Percentiles rank a stretch among this genome's conserved stretches.
phyloP scores from a whole-genome alignment of 1,140 invertebrate genomes.

The Drosophila ohnishii region DNA sequence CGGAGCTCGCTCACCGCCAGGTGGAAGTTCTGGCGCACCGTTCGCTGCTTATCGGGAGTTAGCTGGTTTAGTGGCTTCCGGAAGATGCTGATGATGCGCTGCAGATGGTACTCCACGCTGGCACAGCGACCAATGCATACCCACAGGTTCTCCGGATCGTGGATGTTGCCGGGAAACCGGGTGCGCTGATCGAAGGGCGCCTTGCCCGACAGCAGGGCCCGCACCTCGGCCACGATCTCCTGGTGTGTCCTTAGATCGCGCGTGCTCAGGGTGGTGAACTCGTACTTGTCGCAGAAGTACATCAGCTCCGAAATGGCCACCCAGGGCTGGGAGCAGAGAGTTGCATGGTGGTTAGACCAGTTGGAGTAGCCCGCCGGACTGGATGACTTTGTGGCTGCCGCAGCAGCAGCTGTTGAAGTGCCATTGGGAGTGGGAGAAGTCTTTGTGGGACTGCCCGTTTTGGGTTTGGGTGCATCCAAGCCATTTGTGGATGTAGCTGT shows the following conservation, averaged over 20 bases:
- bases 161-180: conserved; percentile 76
- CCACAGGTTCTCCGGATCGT: conserved; percentile 79
- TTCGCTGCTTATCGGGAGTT: conserved; percentile 72
- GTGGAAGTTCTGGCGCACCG: conserved; percentile 76
- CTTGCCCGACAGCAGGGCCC: conserved; percentile 54
- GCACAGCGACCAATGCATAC: conserved; percentile 77
- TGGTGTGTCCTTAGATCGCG: conserved; percentile 65
- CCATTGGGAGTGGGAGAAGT: conserved; percentile 17
- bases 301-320: conserved; percentile 79
- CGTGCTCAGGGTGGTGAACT: conserved; percentile 70
- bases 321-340: conserved; percentile 67
- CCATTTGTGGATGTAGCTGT: conserved; percentile 17
- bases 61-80: conserved; percentile 71
- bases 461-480: conserved; percentile 6
- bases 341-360: conserved; percentile 64
- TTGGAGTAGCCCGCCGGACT: conserved; percentile 65
- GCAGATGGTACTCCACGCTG: conserved; percentile 76
- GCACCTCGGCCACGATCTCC: conserved; percentile 71
- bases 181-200: conserved; percentile 73
- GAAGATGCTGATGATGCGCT: conserved; percentile 73
- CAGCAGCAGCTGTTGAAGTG: conserved; percentile 7
- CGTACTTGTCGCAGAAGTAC: conserved; percentile 79
- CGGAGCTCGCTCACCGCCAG: conserved; percentile 75
- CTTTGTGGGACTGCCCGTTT: conserved; percentile 8
- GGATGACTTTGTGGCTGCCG: conserved; percentile 27